Base-by-base conservation (phyloP, 1,140 invertebrate genomes). In the Philotrypesis tridentata region DNA sequence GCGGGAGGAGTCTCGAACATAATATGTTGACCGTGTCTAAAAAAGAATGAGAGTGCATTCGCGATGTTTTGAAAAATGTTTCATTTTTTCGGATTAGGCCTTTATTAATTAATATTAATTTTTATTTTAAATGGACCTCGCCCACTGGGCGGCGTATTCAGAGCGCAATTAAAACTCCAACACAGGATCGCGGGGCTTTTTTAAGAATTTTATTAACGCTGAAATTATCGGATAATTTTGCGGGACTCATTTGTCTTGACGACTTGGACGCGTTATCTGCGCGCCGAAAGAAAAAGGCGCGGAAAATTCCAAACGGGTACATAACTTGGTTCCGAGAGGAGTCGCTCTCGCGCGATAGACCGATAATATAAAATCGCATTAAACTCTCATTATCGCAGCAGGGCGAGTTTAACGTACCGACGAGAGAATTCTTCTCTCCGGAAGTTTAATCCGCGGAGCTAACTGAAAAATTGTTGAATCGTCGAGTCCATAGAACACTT, bases 401-500 rank as follows among this genome's bases (percentile, higher is more conserved):
- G 21, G 25, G n/a, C 29, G 31, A n/a, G 17, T 1, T 65, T 25
- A 25, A n/a, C n/a, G n/a, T n/a, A n/a, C n/a, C 27, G 27, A 65
- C 61, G 61, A 65, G 61, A 65, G 27, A 4, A 2, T n/a, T 23
- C 8, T 63, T 9, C 5, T 63, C 23, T 63, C 12, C 9, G 6
- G 0, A 33, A 9, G 31, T 17, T 6, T 70, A 23, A 27, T 55
- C 25, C 9, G 31, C 5, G n/a, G 17, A 17, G 29, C 6, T 72
- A 63, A 79, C 72, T 79, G 55, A 72, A 79, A 79, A 79, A 79
- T 79, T 63, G 68, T 31, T 60, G 14, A 21, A 48, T 79, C 68
- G 55, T 33, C 0, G 74, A 29, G 74, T n/a, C n/a, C n/a, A n/a
- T n/a, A n/a, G n/a, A n/a, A n/a, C n/a, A n/a, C n/a, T n/a, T n/a